A percentile compares a stretch with the other conserved stretches of the same genome.
Evolutionary conservation across 1,140 invertebrate species (phyloP).

Genomic region (Thrips palmi): DNA sequence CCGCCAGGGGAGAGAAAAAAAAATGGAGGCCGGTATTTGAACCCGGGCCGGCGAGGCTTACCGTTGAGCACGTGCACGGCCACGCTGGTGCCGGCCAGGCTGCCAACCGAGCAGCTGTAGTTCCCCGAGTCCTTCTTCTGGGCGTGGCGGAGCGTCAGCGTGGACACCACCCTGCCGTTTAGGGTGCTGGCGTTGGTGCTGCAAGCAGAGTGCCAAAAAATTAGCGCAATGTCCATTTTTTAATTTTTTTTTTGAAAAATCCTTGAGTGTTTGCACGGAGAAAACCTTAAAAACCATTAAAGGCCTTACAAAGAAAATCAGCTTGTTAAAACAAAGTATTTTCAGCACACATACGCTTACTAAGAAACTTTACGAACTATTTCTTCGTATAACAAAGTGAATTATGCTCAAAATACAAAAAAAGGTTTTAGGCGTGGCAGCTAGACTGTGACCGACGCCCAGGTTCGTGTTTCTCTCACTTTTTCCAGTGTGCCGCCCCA

Average conservation of each 20-base stretch:
- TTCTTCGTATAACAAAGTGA: too few relatives aligned
- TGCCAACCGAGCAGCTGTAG: slow-evolving; percentile 26
- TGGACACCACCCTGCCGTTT: slow-evolving; percentile 20
- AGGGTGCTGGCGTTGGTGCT: slow-evolving; percentile 21
- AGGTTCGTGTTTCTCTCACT: too few relatives aligned
- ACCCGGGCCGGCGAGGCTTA: too few relatives aligned
- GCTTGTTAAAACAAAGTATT: slow-evolving; percentile 10
- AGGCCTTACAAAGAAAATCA: slow-evolving; percentile 8
- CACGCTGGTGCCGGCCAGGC: slow-evolving; percentile 26
- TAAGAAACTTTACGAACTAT: background rate
- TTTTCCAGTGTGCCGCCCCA: too few relatives aligned
- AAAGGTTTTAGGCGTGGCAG: too few relatives aligned
- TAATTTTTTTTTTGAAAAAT: too few relatives aligned
- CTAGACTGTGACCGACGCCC: too few relatives aligned
- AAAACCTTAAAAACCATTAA: too few relatives aligned
- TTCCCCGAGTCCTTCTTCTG: slow-evolving; percentile 27
- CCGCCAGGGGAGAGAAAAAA: too few relatives aligned
- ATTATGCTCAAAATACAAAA: too few relatives aligned
- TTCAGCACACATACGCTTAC: background rate
- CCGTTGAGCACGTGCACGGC: slow-evolving; percentile 32
- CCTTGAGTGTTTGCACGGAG: too few relatives aligned
- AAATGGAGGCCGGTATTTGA: too few relatives aligned
- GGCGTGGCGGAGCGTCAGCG: slow-evolving; percentile 24
- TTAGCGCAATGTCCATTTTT: background rate
- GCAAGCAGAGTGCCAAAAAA: slow-evolving; percentile 14